Base-by-base conservation (phyloP, 2,888 invertebrate genomes). In the Dicyrtoma fusca region DNA sequence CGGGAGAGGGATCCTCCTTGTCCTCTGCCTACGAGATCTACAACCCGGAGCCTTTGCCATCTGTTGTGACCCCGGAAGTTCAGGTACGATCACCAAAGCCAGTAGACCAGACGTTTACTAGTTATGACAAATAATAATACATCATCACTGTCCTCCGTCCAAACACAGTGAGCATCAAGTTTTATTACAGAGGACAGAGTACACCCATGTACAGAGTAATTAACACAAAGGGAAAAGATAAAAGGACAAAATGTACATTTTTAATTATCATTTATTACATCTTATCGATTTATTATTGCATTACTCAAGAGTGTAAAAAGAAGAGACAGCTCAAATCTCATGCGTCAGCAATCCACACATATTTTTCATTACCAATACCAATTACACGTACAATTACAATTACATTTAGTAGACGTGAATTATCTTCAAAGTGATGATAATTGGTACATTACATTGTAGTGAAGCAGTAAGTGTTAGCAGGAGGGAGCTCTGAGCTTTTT, bases 1-100 rank as follows among this genome's bases (percentile, higher is more conserved):
- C 64, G 17, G 65, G 42, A 10, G 65, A 57, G 26, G 47, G 51
- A 19, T 57, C 71, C 14, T 42, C 44, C 19, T 17, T 59, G 10
- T 55, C 64, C 13, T 64, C 64, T n/a, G 64, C 53, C n/a, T 68
- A 10, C 17, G 68, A 68, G 26, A 44, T 55, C 5, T 59, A 57
- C 55, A 57, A 57, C 45, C 42, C 70, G 10, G 65, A 71, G 21
- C 49, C 55, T 10, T n/a, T 64, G 44, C 59, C 71, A 57, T 71
- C 74, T 53, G 61, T 71, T 13, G 62, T 74, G 14, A 74, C 74
- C 42, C 71, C 74, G 42, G 71, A 74, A 74, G 69, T 62, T 6
- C 68, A 74, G 71, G 71, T 72, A 72, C 10, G n/a, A 53, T 25
- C 21, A 64, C 25, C 3, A 34, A 34, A 8, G n/a, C n/a, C n/a